Evolutionary conservation across 2,113 vertebrate genomes (phyloP).

Genomic region (Phainopepla nitens): DNA sequence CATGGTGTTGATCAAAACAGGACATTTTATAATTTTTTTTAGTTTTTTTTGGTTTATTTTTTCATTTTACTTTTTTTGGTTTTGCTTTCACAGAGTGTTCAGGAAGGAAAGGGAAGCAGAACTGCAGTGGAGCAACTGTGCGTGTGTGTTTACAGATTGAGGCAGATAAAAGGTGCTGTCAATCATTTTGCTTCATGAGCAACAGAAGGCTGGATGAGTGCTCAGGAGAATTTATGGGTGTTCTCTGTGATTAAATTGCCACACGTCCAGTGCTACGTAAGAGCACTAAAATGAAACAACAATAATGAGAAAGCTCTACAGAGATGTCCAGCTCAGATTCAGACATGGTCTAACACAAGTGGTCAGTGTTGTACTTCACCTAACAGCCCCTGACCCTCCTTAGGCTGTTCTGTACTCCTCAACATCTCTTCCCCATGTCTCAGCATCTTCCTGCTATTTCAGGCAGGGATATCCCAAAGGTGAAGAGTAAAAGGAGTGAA

Average conservation of each 20-base stretch:
- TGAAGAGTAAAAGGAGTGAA: background rate
- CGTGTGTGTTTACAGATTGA: background rate
- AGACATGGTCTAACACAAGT: background rate
- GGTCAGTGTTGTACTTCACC: background rate
- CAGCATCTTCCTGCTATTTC: background rate
- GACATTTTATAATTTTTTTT: background rate
- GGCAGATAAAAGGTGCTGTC: background rate
- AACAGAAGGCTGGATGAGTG: background rate
- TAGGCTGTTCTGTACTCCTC: background rate
- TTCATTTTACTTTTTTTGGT: accelerated
- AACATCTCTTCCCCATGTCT: background rate
- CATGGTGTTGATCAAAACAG: background rate
- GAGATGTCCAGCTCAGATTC: background rate
- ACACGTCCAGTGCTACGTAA: background rate
- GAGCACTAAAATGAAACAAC: background rate
- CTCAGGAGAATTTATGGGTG: background rate
- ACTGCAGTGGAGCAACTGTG: background rate
- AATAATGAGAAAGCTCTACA: background rate
- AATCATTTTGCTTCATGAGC: background rate
- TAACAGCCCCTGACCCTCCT: background rate
- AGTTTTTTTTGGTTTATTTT: background rate
- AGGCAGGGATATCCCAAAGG: background rate
- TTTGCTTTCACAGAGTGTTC: accelerated
- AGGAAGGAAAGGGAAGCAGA: background rate
- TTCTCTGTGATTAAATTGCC: background rate